Percentiles rank a stretch among this genome's conserved stretches.
phyloP scores from a whole-genome alignment of 2,113 vertebrate species.

The Saiga tatarica region DNA sequence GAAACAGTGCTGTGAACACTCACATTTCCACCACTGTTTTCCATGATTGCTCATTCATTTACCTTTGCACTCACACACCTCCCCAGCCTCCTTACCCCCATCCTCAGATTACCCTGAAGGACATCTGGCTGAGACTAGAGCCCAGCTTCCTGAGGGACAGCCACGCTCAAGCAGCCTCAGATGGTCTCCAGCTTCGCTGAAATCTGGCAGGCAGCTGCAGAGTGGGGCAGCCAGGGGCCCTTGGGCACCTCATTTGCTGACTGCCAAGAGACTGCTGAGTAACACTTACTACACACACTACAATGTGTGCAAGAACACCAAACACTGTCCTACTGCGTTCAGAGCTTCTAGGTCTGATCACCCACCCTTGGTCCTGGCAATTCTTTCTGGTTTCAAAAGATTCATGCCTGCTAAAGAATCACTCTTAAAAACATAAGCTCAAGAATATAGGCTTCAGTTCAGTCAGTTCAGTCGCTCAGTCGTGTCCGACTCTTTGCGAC shows the following conservation, averaged over 20 bases:
- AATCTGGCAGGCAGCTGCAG: neutral
- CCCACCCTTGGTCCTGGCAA: neutral
- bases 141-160: neutral
- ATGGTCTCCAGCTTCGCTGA: neutral
- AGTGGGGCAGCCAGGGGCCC: too few species aligned
- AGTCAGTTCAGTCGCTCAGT: too few species aligned
- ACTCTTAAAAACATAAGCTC: neutral
- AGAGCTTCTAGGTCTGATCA: neutral
- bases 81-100: neutral
- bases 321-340: neutral
- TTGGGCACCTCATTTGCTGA: neutral
- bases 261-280: too few species aligned
- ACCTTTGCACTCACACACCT: too few species aligned
- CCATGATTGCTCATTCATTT: neutral
- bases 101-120: neutral
- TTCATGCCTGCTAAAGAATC: neutral
- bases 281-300: too few species aligned
- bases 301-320: fast-evolving
- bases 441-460: neutral
- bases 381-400: neutral
- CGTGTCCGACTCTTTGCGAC: too few species aligned
- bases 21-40: neutral
- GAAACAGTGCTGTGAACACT: neutral
- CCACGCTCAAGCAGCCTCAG: neutral
- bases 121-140: neutral